These are phyloP conservation scores for Castor canadensis DNA, from an alignment of 2,113 vertebrate genomes.

Conservation along the genomic window DNA sequence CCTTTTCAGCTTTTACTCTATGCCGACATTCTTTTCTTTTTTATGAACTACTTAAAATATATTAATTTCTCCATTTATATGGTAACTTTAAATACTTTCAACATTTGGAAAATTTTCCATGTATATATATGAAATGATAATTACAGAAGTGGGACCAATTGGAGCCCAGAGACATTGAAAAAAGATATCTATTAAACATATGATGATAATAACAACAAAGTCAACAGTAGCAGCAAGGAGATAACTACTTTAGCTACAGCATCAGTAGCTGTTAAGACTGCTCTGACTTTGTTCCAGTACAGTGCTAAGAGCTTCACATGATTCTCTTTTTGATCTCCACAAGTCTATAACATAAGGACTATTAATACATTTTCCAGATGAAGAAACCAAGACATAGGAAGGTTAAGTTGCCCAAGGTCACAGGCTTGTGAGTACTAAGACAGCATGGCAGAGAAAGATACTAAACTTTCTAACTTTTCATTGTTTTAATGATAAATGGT, in stretches of 20 bases:
- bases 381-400: not conserved
- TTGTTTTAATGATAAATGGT: conserved; percentile 20
- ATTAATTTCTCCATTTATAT: not conserved
- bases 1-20: not conserved
- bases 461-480: not conserved
- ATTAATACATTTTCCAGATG: not conserved
- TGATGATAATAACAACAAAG: not conserved
- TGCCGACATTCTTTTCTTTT: not conserved
- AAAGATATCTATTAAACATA: not conserved
- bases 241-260: too few relatives aligned
- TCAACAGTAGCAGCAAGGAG: not conserved
- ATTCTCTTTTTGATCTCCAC: not conserved
- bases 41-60: not conserved
- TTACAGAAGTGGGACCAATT: not conserved
- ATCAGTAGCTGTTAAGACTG: not conserved
- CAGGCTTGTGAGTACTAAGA: not conserved
- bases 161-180: not conserved
- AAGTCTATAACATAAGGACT: not conserved
- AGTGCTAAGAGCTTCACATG: not conserved
- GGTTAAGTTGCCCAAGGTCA: not conserved
- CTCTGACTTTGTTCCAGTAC: not conserved
- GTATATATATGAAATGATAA: not conserved
- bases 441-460: not conserved
- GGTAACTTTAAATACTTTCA: not conserved
- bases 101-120: not conserved